Base-by-base conservation (phyloP, 2,888 invertebrate species). In the Asteroscopus sphinx region DNA sequence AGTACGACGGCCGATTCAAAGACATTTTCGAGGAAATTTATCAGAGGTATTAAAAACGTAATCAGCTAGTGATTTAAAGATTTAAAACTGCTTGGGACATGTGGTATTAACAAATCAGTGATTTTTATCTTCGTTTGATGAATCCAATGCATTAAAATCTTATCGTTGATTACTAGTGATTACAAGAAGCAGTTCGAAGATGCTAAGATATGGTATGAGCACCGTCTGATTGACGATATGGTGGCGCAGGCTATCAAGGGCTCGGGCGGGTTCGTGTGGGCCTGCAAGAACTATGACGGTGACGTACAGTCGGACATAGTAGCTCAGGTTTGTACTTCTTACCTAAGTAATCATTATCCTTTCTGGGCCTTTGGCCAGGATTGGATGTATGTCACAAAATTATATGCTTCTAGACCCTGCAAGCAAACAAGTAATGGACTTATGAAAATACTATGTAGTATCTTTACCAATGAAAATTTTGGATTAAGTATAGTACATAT, bases 271-370 rank as follows among this genome's bases (percentile, higher is more conserved):
- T 98, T 98, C 86, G 97, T 98, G 42, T 98, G 98, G 98, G 96
- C 98, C 15, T 98, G 98, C 93, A 98, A 98, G 93, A 98, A 98
- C 91, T 98, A 98, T 85, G 98, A 98, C 82, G 98, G 98, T 28
- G 98, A 98, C 83, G 98, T 98, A 4, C 98, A 98, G 90, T 97
- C 97, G 0, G 98, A 98, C 83, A 95, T 98, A 67, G 96, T 98
- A 4, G 98, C 98, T 36, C 97, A 94, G 92, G 94, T 94, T 73
- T 47, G 68, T 65, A 17, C 0, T 13, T 8, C 28, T 46, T 55
- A n/a, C n/a, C n/a, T n/a, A n/a, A n/a, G n/a, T n/a, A n/a, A n/a
- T n/a, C n/a, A n/a, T n/a, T n/a, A n/a, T n/a, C n/a, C n/a, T n/a
- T n/a, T n/a, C n/a, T n/a, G n/a, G n/a, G n/a, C n/a, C n/a, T n/a